A percentile compares a stretch with the other conserved stretches of the same genome.
These are phyloP conservation scores for Sparidentex hasta DNA, from an alignment of 2,797 vertebrate species.

Conservation along the genomic window DNA sequence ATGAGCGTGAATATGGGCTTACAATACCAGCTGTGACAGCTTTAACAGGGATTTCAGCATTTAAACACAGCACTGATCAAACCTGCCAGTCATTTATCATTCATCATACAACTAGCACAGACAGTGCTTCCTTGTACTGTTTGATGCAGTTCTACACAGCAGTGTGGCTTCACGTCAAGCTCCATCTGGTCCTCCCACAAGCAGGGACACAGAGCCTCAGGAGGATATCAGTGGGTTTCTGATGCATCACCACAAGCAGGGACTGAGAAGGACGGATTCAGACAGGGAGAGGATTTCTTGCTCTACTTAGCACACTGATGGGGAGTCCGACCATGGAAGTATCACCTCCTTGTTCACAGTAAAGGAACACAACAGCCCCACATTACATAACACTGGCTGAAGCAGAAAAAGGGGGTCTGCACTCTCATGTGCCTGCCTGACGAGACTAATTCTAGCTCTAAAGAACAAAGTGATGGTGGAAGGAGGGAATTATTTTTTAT, in stretches of 20 bases:
- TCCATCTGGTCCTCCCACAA: constrained; percentile 73
- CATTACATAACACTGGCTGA: constrained; percentile 65
- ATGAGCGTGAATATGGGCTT: background rate
- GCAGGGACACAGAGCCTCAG: constrained; percentile 53
- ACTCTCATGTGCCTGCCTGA: constrained; percentile 30
- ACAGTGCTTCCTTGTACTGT: constrained; percentile 38
- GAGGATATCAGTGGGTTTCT: constrained; percentile 56
- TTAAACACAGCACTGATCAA: constrained; percentile 34
- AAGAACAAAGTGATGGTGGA: constrained; percentile 7
- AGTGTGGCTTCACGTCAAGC: constrained; percentile 50
- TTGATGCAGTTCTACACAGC: constrained; percentile 49
- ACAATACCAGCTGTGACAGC: constrained; percentile 8
- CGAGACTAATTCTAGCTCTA: constrained; percentile 34
- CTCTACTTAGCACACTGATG: constrained; percentile 68
- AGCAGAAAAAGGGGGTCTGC: constrained; percentile 48
- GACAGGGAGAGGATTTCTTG: constrained; percentile 64
- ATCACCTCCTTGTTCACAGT: constrained; percentile 56
- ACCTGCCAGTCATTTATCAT: constrained; percentile 17
- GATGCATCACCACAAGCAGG: constrained; percentile 46
- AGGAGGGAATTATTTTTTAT: background rate
- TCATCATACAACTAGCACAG: constrained; percentile 9
- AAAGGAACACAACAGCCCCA: constrained; percentile 41
- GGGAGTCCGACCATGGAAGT: constrained; percentile 42
- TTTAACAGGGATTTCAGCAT: constrained; percentile 9
- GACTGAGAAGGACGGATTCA: constrained; percentile 33